These are phyloP conservation scores for Drosophila anomalipes DNA, from an alignment of 2,888 invertebrate species.

Conservation along the genomic window DNA sequence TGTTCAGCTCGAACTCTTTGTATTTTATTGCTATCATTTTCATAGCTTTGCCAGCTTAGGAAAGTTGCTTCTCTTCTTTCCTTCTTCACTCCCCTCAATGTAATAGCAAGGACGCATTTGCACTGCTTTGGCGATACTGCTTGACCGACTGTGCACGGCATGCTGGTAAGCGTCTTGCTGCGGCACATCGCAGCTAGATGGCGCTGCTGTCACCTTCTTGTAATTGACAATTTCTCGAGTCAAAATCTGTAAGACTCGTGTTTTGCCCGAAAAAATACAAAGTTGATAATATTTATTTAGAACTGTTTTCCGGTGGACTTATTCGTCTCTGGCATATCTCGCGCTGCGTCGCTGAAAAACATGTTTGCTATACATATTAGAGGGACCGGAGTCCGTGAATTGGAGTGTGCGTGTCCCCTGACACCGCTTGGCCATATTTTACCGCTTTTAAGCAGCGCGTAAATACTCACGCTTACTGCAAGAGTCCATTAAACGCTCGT, in stretches of 20 bases:
- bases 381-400: constrained; percentile 4
- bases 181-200: constrained; percentile 45
- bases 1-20: background rate
- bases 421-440: constrained; percentile 76
- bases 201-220: constrained; percentile 38
- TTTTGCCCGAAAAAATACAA: constrained; percentile 11
- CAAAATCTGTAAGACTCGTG: background rate
- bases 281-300: constrained; percentile 27
- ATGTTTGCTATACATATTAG: constrained; percentile 25
- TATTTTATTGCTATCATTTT: constrained; percentile 19
- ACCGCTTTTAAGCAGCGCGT: constrained; percentile 79
- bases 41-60: background rate
- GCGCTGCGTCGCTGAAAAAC: constrained; percentile 19
- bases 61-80: constrained; percentile 9
- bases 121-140: constrained; percentile 58
- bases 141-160: constrained; percentile 18
- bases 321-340: constrained; percentile 17
- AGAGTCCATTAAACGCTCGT: constrained; percentile 85
- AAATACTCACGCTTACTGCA: constrained; percentile 82
- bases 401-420: constrained; percentile 47
- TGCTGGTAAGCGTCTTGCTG: constrained; percentile 18
- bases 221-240: constrained; percentile 3
- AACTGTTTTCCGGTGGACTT: constrained; percentile 36
- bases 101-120: constrained; percentile 68
- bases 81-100: background rate